Percentiles rank a stretch among this genome's conserved stretches.
These are phyloP conservation scores for Montifringilla adamsi DNA, from an alignment of 2,113 vertebrate genomes.

Conservation along the genomic window DNA sequence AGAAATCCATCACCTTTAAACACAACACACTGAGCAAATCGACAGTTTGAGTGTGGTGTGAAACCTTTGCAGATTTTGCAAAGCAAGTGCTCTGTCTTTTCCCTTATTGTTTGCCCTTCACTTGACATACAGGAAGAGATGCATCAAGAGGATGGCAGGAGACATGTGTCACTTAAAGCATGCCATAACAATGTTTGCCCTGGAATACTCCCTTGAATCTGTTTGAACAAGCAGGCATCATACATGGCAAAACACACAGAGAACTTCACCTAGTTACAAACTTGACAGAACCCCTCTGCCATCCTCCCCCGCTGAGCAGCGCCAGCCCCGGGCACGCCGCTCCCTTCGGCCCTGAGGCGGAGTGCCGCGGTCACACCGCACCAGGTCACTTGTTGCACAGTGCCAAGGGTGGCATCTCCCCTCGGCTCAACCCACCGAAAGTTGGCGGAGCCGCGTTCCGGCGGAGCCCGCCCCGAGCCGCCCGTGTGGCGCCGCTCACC, in stretches of 20 bases:
- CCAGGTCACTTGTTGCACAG: constrained; percentile 74
- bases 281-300: constrained; percentile 35
- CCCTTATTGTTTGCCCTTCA: constrained; percentile 77
- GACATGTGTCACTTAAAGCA: constrained; percentile 32
- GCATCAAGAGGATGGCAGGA: constrained; percentile 57
- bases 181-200: constrained; percentile 27
- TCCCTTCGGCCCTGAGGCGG: neutral
- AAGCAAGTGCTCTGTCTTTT: constrained; percentile 48
- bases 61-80: constrained; percentile 32
- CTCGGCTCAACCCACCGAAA: neutral
- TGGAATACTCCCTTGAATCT: constrained; percentile 10
- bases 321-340: neutral
- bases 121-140: constrained; percentile 73
- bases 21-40: neutral
- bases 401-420: neutral
- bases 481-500: constrained; percentile 63
- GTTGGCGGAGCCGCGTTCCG: neutral
- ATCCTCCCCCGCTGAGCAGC: neutral
- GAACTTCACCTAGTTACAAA: constrained; percentile 60
- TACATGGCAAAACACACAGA: neutral
- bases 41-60: neutral
- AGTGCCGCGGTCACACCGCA: neutral
- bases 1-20: neutral
- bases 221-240: constrained; percentile 54
- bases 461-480: neutral